Base-by-base conservation (phyloP, 1,140 invertebrate species). In the Drosophila chauvacae region DNA sequence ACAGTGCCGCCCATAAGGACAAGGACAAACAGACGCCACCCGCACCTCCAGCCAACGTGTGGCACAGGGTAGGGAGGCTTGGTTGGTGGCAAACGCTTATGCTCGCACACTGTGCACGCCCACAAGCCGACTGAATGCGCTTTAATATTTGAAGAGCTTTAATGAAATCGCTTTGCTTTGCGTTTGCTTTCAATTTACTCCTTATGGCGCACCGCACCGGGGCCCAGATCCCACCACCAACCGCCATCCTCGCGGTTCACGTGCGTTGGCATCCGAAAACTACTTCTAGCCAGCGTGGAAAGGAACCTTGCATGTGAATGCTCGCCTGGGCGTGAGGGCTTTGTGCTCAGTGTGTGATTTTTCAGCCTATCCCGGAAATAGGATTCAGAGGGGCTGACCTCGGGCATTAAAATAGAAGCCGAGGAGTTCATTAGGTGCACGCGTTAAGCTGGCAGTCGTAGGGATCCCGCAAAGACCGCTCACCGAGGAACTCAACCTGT, bases 121-220 rank as follows among this genome's bases (percentile, higher is more conserved):
- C 69, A 45, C 62, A 68, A 60, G 48, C 44, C 50, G 55, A 58
- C 73, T 72, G 69, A 81, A 81, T 81, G 81, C 74, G 81, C 82
- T 85, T 85, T 86, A 85, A 85, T 85, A 86, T 85, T 85, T 85
- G 64, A 85, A 81, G 75, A 85, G 82, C 77, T 85, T 85, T 86
- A 85, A 86, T 85, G 74, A 86, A 85, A 85, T 86, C 82, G 82
- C 59, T 86, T 85, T 86, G 82, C 82, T 53, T 75, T 66, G 55
- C 62, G 63, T 75, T 86, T 78, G 74, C 74, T 85, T 85, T 85
- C 77, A 85, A 85, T 85, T 85, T 85, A 65, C 77, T 30, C 39
- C 77, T 71, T 42, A 51, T 33, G 73, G 72, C 64, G 26, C 28
- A n/a, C 20, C 28, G 47, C 16, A 47, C 44, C 20, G 14, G 11